A percentile compares a stretch with the other conserved stretches of the same genome.
These are phyloP conservation scores for Mythimna ferrago DNA, from an alignment of 2,888 invertebrate species.

Conservation along the genomic window DNA sequence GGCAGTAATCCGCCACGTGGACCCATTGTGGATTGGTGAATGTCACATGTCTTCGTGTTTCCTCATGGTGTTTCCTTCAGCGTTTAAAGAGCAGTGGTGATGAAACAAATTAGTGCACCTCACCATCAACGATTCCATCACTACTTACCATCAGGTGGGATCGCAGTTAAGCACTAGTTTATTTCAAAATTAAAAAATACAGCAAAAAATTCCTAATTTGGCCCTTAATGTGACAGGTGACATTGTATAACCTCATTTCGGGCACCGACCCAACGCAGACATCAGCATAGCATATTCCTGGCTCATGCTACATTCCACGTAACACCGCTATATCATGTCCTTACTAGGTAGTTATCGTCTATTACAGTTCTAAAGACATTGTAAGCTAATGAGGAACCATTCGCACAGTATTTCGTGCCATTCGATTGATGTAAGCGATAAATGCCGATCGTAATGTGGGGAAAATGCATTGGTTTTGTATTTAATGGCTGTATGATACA, in stretches of 20 bases:
- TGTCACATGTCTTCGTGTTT: no score
- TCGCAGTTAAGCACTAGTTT: no score
- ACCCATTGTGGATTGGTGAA: no score
- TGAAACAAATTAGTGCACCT: no score
- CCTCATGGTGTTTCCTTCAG: no score
- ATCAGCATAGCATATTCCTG: not conserved
- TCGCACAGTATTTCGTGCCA: slow-evolving; percentile 45
- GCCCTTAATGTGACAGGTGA: not conserved
- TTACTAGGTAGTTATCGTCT: slow-evolving; percentile 18
- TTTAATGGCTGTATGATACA: slow-evolving; percentile 41
- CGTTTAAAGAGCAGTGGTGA: no score
- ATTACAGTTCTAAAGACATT: slow-evolving; percentile 36
- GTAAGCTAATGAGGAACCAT: slow-evolving; percentile 46
- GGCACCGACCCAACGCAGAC: not conserved
- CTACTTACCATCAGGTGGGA: no score
- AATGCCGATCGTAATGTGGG: slow-evolving; percentile 43
- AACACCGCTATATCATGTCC: slow-evolving; percentile 21
- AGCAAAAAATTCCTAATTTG: no score
- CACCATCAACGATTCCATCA: no score
- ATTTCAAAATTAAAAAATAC: no score
- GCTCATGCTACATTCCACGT: not conserved
- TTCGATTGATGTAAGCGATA: slow-evolving; percentile 41
- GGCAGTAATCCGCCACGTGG: no score
- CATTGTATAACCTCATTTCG: not conserved
- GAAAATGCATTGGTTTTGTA: slow-evolving; percentile 46